A percentile compares a stretch with the other conserved stretches of the same genome.
These are phyloP conservation scores for Drosophila kepulauana DNA, from an alignment of 1,140 invertebrate genomes.

Conservation along the genomic window DNA sequence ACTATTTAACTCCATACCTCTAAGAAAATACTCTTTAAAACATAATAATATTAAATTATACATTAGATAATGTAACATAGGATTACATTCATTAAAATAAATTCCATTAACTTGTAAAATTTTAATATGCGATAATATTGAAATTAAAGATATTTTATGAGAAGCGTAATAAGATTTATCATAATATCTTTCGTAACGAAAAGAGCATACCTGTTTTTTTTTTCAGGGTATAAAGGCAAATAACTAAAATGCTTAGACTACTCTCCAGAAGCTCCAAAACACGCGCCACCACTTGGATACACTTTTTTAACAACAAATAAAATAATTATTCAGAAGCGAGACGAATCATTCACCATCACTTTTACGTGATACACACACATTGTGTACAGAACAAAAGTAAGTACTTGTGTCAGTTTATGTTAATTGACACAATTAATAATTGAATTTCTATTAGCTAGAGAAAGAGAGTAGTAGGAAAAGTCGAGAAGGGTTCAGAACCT, in stretches of 20 bases:
- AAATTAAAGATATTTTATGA: neutral
- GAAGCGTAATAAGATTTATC: no score
- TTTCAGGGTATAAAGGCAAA: constrained; percentile 19
- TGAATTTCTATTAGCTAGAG: constrained; percentile 8
- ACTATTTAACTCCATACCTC: neutral
- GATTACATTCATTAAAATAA: neutral
- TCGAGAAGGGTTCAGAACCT: constrained; percentile 43
- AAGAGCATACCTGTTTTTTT: neutral
- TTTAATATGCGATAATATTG: neutral
- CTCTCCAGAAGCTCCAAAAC: constrained; percentile 50
- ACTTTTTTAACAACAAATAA: constrained; percentile 64
- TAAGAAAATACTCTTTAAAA: neutral
- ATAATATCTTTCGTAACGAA: neutral
- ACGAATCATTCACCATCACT: constrained; percentile 33
- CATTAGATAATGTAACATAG: neutral
- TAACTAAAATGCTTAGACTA: constrained; percentile 29
- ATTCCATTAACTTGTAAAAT: neutral
- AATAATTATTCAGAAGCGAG: constrained; percentile 2
- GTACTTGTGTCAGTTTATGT: constrained; percentile 31
- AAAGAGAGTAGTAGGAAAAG: neutral
- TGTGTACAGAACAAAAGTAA: constrained; percentile 2
- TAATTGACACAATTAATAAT: constrained; percentile 65
- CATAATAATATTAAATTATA: neutral
- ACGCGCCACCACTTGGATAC: constrained; percentile 59
- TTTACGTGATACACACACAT: neutral